Evolutionary conservation across 2,888 invertebrate species (phyloP).

Genomic region (Malacosoma neustria): DNA sequence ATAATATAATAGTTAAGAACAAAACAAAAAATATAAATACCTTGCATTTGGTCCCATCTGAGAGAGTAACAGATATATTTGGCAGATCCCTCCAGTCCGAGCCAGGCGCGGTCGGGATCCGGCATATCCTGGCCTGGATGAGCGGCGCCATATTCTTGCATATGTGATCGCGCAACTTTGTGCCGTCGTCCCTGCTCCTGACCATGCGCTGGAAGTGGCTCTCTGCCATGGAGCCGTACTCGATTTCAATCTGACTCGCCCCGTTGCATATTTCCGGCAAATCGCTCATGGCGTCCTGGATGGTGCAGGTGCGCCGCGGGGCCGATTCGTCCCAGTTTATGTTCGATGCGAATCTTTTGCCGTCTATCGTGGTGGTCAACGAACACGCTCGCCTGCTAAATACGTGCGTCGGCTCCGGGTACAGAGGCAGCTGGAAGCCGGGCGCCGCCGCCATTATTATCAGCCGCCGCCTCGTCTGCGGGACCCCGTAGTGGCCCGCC

Average conservation of each 20-base stretch:
- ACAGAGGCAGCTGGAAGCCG: conserved; percentile 81
- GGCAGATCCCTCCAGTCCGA: conserved; percentile 92
- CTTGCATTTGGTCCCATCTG: conserved; percentile 80
- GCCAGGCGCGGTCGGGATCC: conserved; percentile 83
- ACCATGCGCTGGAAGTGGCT: conserved; percentile 86
- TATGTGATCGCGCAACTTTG: conserved; percentile 81
- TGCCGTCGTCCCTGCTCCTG: conserved; percentile 73
- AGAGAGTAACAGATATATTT: conserved; percentile 80
- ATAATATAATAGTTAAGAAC: too few species aligned
- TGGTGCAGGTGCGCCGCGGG: conserved; percentile 84
- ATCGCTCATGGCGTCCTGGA: conserved; percentile 89
- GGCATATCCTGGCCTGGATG: conserved; percentile 83
- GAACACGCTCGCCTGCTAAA: conserved; percentile 82
- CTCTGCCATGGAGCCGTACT: conserved; percentile 80
- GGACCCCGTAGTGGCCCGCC: conserved; percentile 89
- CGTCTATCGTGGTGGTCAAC: conserved; percentile 55
- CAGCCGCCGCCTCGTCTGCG: conserved; percentile 85
- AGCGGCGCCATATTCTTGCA: conserved; percentile 90
- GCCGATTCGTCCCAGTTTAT: conserved; percentile 80
- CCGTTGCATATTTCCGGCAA: conserved; percentile 85
- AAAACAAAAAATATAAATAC: conserved; percentile 38
- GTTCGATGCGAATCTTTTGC: conserved; percentile 65
- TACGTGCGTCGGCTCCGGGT: conserved; percentile 86
- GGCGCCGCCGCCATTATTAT: conserved; percentile 90
- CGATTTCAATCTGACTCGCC: conserved; percentile 78